phyloP scores from a whole-genome alignment of 2,888 invertebrate genomes.

The Trachelus tabidus region DNA sequence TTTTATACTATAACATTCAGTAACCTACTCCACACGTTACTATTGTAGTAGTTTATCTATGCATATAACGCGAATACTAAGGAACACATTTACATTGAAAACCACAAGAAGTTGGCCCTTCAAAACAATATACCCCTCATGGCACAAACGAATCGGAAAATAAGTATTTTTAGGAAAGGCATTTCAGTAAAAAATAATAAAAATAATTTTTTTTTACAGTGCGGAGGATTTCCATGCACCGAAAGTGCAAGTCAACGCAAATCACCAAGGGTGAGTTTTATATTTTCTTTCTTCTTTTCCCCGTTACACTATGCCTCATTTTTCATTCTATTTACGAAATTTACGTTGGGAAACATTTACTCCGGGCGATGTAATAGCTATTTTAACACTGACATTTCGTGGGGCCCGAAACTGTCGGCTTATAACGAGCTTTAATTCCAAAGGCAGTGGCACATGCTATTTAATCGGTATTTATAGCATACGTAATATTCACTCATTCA shows the following conservation, averaged over 20 bases:
- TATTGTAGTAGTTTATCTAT: neutral
- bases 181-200: neutral
- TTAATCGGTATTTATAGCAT: neutral
- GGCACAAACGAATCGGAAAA: neutral
- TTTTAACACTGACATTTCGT: neutral
- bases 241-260: constrained; percentile 52
- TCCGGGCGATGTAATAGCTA: neutral
- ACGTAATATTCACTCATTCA: neutral
- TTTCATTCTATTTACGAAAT: neutral
- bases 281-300: neutral
- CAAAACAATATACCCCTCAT: neutral
- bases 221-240: constrained; percentile 57
- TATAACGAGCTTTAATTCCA: neutral
- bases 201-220: constrained; percentile 47
- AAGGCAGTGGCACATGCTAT: neutral
- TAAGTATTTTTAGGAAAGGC: neutral
- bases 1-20: neutral
- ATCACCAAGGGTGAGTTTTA: constrained; percentile 55
- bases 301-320: neutral
- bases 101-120: neutral
- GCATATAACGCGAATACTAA: neutral
- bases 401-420: too few relatives aligned
- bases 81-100: neutral
- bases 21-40: neutral
- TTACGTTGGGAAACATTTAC: neutral